Percentiles rank a stretch among this genome's conserved stretches.
Evolutionary conservation across 2,113 vertebrate genomes (phyloP).

Genomic region (Morone chrysops): DNA sequence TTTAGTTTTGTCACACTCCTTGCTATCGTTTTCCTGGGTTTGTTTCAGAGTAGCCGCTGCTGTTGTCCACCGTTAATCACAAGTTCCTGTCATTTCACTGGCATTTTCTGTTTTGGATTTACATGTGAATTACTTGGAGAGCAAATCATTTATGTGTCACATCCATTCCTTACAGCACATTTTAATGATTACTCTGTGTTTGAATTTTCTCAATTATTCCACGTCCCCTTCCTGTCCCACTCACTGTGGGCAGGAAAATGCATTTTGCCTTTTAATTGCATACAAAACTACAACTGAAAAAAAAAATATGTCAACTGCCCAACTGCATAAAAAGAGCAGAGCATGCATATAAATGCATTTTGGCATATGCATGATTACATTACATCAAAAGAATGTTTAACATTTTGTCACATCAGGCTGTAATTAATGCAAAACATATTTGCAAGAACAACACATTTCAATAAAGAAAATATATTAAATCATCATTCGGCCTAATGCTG

Average conservation of each 20-base stretch:
- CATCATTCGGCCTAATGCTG: conserved; percentile 61
- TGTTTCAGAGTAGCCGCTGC: conserved; percentile 53
- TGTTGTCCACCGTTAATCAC: conserved; percentile 61
- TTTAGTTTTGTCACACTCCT: conserved; percentile 61
- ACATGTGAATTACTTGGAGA: conserved; percentile 65
- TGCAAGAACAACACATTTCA: conserved; percentile 72
- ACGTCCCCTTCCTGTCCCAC: conserved; percentile 29
- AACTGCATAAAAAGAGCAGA: conserved; percentile 62
- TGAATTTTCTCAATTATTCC: conserved; percentile 76
- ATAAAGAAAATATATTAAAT: conserved; percentile 56
- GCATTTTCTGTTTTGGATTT: conserved; percentile 63
- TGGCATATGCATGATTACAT: conserved; percentile 70
- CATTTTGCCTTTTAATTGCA: conserved; percentile 78
- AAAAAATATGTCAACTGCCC: conserved; percentile 58
- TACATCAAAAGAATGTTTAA: conserved; percentile 83
- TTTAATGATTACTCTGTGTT: conserved; percentile 71
- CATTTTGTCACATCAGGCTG: conserved; percentile 75
- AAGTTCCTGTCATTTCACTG: conserved; percentile 49
- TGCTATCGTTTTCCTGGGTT: conserved; percentile 34
- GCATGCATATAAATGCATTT: conserved; percentile 70
- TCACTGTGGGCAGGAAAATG: conserved; percentile 69
- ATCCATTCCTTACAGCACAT: conserved; percentile 71
- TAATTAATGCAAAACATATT: conserved; percentile 80
- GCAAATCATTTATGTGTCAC: conserved; percentile 68
- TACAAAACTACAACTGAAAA: conserved; percentile 61